Base-by-base conservation (phyloP, 2,888 invertebrate genomes). In the Cosmia trapezina region DNA sequence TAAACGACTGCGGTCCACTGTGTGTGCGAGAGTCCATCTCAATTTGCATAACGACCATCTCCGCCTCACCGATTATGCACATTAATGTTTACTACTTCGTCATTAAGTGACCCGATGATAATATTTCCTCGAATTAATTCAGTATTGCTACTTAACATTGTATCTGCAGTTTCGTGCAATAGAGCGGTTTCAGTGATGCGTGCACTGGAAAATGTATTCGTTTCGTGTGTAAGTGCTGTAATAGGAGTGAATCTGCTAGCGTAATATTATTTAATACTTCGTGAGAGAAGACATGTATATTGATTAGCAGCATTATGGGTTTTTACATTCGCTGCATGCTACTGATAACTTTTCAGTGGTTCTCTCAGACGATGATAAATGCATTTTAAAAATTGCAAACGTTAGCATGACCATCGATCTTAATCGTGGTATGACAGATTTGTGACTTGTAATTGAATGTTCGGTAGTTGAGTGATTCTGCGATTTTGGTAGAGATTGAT, bases 41-140 rank as follows among this genome's bases (percentile, higher is more conserved):
- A 89, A 92, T 94, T 93, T 92, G 91, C 93, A 93, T 93, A 92
- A 94, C 92, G 89, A 87, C 88, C 86, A 85, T 89, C 91, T 86
- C 88, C 89, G 87, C 85, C 88, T 87, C 84, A 82, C 84, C 89
- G 90, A 92, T 93, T 91, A 92, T 87, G 83, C 80, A 86, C 87
- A 91, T 93, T 90, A 91, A 91, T 93, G 90, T 93, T 93, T 90
- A 89, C 88, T 86, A 86, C 90, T 86, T 85, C 91, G 78, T 89
- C 86, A 91, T 91, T 92, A 90, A 86, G 82, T 80, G 81, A 77
- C 79, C 72, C 77, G 75, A 81, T 87, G 84, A 87, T 88, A 83
- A 86, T 83, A 83, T 88, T 91, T 90, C 87, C 86, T 87, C 83
- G 86, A 88, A 90, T 86, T 84, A 82, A 79, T 83, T 86, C 69